Evolutionary conservation across 2,797 vertebrate genomes (phyloP), one percentile per base, ranked within the genome.

Genomic region (Karalla daura): DNA sequence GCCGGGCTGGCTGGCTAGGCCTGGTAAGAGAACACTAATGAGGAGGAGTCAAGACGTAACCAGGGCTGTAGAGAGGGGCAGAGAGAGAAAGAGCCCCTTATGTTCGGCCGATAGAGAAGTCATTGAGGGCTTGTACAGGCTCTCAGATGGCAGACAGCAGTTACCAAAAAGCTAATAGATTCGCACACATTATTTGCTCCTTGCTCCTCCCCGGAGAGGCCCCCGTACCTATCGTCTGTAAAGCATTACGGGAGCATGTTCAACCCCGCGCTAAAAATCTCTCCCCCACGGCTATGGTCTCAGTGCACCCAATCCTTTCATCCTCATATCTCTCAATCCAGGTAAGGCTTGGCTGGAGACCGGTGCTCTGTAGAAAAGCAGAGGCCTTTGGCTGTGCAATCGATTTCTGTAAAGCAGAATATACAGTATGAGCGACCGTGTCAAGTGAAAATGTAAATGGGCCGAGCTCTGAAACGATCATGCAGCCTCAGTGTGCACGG

Each of bases 291-390:
- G 86, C 86, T 69, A 68, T 80, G 85, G 82, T 85, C 82, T 87
- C 81, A 63, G 73, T 69, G 76, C 86, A 65, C 76, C 87, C 83
- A 79, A 86, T 86, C 82, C 87, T 85, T 89, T 86, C 86, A 89
- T 90, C 81, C 86, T 80, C 63, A 32, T 88, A 88, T 90, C 88
- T 84, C 84, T 88, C 86, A 84, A 89, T 88, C 88, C 87, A 89
- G 88, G 88, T 90, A 87, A 80, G 77, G 85, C 88, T 82, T 80
- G 84, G 81, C 79, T 84, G 79, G 76, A 88, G 83, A 88, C 83
- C 82, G 76, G 80, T 68, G 70, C 76, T 78, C 78, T 76, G 81
- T 68, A 86, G 67, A 83, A 83, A 75, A 77, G 67, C 62, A 70
- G 79, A 79, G 73, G 84, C 81, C 79, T 81, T 85, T 81, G 76